Conservation (phyloP, 2,797 vertebrate genomes). For the Xenentodon cancila region DNA sequence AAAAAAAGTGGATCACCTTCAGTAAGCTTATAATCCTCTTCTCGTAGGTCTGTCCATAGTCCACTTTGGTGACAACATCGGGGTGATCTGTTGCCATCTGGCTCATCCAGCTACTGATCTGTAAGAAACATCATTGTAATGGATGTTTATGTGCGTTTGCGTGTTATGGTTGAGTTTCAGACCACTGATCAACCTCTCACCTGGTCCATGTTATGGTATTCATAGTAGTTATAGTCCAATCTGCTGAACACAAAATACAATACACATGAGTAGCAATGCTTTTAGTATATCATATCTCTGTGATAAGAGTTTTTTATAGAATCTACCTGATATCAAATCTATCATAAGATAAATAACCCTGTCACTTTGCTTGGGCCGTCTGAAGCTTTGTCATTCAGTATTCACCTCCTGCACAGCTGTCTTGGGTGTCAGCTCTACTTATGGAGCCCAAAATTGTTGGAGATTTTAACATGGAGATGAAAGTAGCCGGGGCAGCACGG, state of each 20-base stretch:
- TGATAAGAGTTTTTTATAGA: too few relatives aligned
- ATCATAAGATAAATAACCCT: too few relatives aligned
- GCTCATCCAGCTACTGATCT: conserved; percentile 55
- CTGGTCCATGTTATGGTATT: conserved; percentile 71
- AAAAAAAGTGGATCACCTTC: conserved; percentile 48
- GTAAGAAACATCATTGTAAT: not conserved
- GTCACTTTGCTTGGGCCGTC: too few relatives aligned
- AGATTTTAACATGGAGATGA: too few relatives aligned
- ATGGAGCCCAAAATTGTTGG: too few relatives aligned
- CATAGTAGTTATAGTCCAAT: conserved; percentile 65
- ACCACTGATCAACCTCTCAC: conserved; percentile 36
- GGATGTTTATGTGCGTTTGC: not conserved
- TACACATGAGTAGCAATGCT: not conserved
- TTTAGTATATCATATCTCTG: too few relatives aligned
- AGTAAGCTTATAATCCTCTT: conserved; percentile 57
- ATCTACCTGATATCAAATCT: too few relatives aligned
- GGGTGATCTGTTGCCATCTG: conserved; percentile 37
- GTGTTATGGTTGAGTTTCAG: not conserved
- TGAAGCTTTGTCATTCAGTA: too few relatives aligned
- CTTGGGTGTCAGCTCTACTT: too few relatives aligned
- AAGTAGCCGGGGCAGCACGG: too few relatives aligned
- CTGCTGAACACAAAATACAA: conserved; percentile 41
- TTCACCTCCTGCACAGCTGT: too few relatives aligned
- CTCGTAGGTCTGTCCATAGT: conserved; percentile 66
- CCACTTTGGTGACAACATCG: conserved; percentile 38